Evolutionary conservation across 1,140 invertebrate genomes (phyloP).

Genomic region (Cherax quadricarinatus): DNA sequence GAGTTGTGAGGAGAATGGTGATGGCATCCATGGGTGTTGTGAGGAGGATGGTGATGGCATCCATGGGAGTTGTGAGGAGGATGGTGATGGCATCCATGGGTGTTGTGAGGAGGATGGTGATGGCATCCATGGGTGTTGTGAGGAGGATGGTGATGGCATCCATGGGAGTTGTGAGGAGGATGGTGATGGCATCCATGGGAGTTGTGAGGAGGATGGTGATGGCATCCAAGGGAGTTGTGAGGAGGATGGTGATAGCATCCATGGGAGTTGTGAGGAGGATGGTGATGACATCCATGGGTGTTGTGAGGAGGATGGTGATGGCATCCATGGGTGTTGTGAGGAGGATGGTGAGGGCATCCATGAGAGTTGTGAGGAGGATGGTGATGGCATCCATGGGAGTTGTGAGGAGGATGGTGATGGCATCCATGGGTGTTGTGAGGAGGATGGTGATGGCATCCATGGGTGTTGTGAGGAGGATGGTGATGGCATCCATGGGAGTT

Average conservation of each 20-base stretch:
- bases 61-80: neutral
- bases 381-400: neutral
- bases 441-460: no score
- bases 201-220: no score
- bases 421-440: neutral
- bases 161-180: neutral
- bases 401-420: no score
- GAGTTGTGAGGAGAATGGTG: neutral
- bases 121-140: neutral
- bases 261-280: neutral
- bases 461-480: neutral
- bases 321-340: neutral
- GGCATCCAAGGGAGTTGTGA: neutral
- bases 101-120: no score
- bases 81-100: neutral
- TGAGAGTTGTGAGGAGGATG: neutral
- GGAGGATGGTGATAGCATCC: no score
- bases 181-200: neutral
- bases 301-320: no score
- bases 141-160: no score
- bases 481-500: neutral
- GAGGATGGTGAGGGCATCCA: no score
- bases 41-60: no score
- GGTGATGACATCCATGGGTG: neutral
- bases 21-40: neutral